Evolutionary conservation across 2,113 vertebrate genomes (phyloP).

Genomic region (Mixornis gularis): DNA sequence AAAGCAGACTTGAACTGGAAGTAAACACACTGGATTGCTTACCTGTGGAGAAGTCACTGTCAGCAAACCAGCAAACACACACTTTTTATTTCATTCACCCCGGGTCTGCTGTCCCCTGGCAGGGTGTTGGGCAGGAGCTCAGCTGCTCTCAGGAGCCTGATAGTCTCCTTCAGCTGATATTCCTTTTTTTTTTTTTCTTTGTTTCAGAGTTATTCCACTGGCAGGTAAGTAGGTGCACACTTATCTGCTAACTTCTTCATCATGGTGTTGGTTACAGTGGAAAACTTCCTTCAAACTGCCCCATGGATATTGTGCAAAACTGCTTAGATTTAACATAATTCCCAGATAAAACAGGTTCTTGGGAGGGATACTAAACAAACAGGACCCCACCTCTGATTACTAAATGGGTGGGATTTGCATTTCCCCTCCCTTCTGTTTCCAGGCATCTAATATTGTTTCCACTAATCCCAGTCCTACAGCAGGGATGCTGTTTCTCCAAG

Average conservation of each 20-base stretch:
- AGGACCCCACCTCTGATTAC: not conserved
- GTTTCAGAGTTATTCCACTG: not conserved
- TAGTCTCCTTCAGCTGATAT: not conserved
- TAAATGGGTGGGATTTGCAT: too few relatives aligned
- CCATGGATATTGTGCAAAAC: not conserved
- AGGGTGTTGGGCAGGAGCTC: not conserved
- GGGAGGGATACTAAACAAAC: not conserved
- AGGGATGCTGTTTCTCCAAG: not conserved
- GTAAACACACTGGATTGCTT: slow-evolving; percentile 53
- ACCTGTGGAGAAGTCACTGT: not conserved
- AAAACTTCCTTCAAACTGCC: not conserved
- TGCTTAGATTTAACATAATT: not conserved
- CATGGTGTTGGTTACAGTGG: fast-evolving
- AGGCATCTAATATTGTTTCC: not conserved
- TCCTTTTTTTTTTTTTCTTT: not conserved
- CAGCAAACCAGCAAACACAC: not conserved
- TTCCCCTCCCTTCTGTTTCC: not conserved
- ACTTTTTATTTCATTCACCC: not conserved
- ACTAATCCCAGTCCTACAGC: not conserved
- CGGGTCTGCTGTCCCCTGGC: fast-evolving
- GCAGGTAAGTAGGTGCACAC: not conserved
- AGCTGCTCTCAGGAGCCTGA: not conserved
- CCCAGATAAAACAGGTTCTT: not conserved
- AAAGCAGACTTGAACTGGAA: slow-evolving; percentile 32
- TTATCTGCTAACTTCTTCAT: not conserved